Base-by-base conservation (phyloP, 1,140 invertebrate genomes). In the Berghia stephanieae region DNA sequence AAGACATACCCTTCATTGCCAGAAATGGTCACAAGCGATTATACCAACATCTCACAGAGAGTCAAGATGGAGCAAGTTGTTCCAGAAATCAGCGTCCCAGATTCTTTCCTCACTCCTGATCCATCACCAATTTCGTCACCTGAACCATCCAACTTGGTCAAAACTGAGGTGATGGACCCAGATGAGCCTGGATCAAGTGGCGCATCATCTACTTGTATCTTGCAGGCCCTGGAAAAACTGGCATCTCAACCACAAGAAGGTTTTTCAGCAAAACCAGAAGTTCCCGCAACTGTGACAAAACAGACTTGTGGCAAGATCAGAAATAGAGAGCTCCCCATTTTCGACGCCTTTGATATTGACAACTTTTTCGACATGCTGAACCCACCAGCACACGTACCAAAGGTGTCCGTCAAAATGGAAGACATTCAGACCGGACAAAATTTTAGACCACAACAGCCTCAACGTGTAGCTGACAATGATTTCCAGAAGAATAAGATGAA, bases 81-180 rank as follows among this genome's bases (percentile, higher is more conserved):
- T n/a, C 84, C 84, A 21, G 84, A 87, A 4, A 34, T 77, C n/a
- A 68, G n/a, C 21, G 76, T 87, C 4, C 86, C 86, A 4, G 84
- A 85, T 18, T 86, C 84, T 13, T 86, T 82, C 69, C 80, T 86
- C 2, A 87, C 86, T 10, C 86, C 86, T 16, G 86, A 87, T 18
- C 83, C 85, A 44, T 87, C 86, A 24, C 86, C 86, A 13, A 83
- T 80, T 36, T 83, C 82, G 18, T 86, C 85, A 1, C 85, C 86
- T 21, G 79, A 86, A 57, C 86, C 85, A 57, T 63, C 70, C 60
- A 79, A 73, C 18, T 13, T n/a, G 18, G 69, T 75, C 3, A 76
- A 70, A 4, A 77, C 69, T 66, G 77, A 80, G 57, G 76, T 81
- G 57, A 69, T 46, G 24, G 73, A 79, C 21, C 38, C 75, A 55